These are phyloP conservation scores for Portevinia maculata DNA, from an alignment of 2,888 invertebrate species.

Conservation along the genomic window DNA sequence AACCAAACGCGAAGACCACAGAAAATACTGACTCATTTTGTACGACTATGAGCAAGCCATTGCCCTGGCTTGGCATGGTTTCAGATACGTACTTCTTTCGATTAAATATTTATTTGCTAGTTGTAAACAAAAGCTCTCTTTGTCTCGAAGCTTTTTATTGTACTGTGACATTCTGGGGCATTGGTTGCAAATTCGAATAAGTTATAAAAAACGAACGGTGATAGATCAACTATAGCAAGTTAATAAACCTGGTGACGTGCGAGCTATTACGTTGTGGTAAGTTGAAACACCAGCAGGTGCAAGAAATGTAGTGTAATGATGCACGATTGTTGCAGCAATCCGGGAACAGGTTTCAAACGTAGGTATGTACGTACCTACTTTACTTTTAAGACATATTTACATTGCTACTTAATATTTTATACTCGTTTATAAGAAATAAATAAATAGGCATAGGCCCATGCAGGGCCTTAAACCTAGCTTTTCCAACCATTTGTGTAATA, in stretches of 20 bases:
- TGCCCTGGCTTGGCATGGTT: constrained; percentile 47
- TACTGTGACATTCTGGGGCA: constrained; percentile 10
- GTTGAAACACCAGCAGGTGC: constrained; percentile 21
- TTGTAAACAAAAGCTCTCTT: constrained; percentile 54
- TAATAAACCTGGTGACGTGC: constrained; percentile 38
- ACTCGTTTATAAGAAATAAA: no score
- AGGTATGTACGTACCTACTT: no score
- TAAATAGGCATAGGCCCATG: no score
- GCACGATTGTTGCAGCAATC: constrained; percentile 2
- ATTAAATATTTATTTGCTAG: constrained; percentile 24
- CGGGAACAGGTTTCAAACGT: constrained; percentile 11
- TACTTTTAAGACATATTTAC: no score
- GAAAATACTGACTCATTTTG: constrained; percentile 68
- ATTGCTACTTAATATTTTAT: no score
- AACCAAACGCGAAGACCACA: constrained; percentile 38
- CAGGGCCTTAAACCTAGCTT: no score
- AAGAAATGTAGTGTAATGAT: constrained; percentile 20
- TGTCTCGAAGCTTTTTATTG: constrained; percentile 53
- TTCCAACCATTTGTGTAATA: no score
- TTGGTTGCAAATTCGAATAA: constrained; percentile 1
- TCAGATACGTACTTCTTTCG: constrained; percentile 38
- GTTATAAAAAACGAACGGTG: constrained; percentile 30
- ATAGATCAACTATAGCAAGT: constrained; percentile 34
- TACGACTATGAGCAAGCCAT: constrained; percentile 42
- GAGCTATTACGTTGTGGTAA: constrained; percentile 2